phyloP scores from a whole-genome alignment of 2,113 vertebrate species.

The Mionectes macconnelli region DNA sequence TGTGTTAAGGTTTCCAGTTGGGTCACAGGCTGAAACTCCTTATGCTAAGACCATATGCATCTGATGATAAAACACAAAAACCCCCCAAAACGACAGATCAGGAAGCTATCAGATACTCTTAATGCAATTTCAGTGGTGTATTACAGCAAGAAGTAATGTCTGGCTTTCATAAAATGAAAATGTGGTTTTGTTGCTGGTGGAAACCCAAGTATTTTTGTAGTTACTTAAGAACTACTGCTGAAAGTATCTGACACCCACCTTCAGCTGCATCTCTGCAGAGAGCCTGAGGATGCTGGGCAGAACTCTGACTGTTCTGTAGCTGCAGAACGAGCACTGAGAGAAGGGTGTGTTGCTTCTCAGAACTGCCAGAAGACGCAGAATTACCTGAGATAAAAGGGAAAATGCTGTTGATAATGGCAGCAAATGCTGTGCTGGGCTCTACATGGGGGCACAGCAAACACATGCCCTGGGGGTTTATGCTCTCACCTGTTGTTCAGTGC shows the following conservation, averaged over 20 bases:
- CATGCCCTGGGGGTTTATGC: neutral
- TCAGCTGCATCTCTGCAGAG: neutral
- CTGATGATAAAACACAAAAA: neutral
- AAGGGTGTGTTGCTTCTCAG: neutral
- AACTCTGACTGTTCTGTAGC: neutral
- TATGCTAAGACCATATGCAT: neutral
- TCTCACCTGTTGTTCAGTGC: neutral
- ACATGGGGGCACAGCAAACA: neutral
- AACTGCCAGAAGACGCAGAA: neutral
- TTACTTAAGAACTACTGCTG: neutral
- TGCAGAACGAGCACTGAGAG: neutral
- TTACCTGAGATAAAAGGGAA: neutral
- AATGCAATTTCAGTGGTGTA: neutral
- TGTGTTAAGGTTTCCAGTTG: neutral
- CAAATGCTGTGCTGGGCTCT: neutral
- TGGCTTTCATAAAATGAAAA: neutral
- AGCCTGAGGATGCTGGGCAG: neutral
- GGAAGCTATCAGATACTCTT: neutral
- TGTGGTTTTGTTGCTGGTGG: neutral
- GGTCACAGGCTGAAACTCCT: neutral
- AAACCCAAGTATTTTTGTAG: neutral
- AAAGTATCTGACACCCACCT: neutral
- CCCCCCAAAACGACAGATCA: neutral
- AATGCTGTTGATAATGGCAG: neutral
- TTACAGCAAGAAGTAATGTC: neutral